phyloP scores from a whole-genome alignment of 2,888 invertebrate genomes.

The Pediacus dermestoides region DNA sequence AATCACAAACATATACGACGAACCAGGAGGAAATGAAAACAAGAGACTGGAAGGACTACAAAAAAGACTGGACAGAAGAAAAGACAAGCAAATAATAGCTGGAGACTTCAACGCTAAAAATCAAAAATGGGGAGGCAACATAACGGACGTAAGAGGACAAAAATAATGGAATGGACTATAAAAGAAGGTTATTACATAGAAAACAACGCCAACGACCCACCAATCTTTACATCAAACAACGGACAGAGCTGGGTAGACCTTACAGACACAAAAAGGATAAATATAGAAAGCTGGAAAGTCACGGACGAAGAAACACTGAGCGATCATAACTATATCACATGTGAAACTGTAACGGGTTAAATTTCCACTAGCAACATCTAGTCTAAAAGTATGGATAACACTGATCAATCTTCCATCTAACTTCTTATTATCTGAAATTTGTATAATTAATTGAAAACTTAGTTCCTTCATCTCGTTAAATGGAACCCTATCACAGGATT shows the following conservation, averaged over 20 bases:
- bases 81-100: conserved; percentile 12
- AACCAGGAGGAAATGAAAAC: conserved; percentile 10
- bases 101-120: conserved; percentile 23
- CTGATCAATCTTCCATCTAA: too few relatives aligned
- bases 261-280: conserved; percentile 12
- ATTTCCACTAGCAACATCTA: too few relatives aligned
- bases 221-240: conserved; percentile 18
- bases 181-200: conserved; percentile 9
- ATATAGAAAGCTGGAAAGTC: conserved; percentile 15
- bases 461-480: too few relatives aligned
- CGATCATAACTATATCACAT: conserved; percentile 20
- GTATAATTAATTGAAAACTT: too few relatives aligned
- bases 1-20: conserved; percentile 13
- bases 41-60: not conserved
- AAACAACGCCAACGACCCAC: conserved; percentile 10
- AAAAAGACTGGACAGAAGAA: not conserved
- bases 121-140: conserved; percentile 17
- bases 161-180: conserved; percentile 14
- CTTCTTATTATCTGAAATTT: too few relatives aligned
- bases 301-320: conserved; percentile 18
- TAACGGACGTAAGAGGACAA: conserved; percentile 19
- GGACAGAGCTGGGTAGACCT: conserved; percentile 24
- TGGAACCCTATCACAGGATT: too few relatives aligned
- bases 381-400: too few relatives aligned
- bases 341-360: too few relatives aligned